Conservation (phyloP, 2,113 vertebrate species). For the Variabilichromis moorii region DNA sequence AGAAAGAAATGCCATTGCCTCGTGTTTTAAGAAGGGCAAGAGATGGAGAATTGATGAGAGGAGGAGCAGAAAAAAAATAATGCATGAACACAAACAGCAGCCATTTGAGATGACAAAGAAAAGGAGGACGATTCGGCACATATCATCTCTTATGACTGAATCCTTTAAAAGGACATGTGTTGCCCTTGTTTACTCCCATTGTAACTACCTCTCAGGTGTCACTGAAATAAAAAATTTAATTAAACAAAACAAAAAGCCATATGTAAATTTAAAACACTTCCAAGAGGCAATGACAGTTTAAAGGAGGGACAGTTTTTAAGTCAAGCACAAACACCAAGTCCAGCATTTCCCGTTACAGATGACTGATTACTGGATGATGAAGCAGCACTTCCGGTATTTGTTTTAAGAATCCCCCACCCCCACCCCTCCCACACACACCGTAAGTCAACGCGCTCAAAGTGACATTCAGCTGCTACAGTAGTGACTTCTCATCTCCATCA, state of each 20-base stretch:
- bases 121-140: constrained; percentile 14
- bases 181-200: neutral
- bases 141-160: neutral
- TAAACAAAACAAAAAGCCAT: neutral
- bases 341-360: constrained; percentile 56
- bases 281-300: constrained; percentile 17
- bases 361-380: constrained; percentile 54
- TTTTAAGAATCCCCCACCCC: neutral
- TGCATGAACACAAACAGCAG: constrained; percentile 11
- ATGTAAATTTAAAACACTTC: constrained; percentile 16
- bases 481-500: constrained; percentile 9
- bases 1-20: constrained; percentile 46
- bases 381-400: constrained; percentile 66
- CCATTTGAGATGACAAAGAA: constrained; percentile 30
- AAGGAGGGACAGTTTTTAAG: constrained; percentile 24
- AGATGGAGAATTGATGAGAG: neutral
- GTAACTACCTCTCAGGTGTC: neutral
- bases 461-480: constrained; percentile 60
- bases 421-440: neutral
- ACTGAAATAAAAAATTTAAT: neutral
- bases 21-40: neutral
- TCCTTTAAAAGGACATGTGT: neutral
- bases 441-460: constrained; percentile 18
- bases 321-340: constrained; percentile 48
- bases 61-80: neutral